Percentiles rank a stretch among this genome's conserved stretches.
Evolutionary conservation across 2,797 vertebrate genomes (phyloP).

Genomic region (Rhinatrema bivittatum): DNA sequence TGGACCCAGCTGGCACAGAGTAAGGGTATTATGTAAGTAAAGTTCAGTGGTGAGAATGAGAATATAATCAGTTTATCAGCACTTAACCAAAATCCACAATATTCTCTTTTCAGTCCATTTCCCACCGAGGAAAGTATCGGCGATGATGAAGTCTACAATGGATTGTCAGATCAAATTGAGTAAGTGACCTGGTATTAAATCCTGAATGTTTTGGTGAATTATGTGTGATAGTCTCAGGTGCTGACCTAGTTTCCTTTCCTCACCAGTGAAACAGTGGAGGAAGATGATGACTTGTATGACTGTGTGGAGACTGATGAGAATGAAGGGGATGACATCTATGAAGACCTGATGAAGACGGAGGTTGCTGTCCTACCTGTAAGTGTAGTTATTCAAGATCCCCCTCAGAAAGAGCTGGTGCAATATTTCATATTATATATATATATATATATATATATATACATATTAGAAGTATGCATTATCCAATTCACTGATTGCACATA

Average conservation of each 20-base stretch:
- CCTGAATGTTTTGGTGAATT: too few species aligned
- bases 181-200: constrained; percentile 49
- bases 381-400: too few species aligned
- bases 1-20: constrained; percentile 60
- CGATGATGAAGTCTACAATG: constrained; percentile 85
- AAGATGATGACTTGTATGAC: constrained; percentile 87
- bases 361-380: constrained; percentile 22
- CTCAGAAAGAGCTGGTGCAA: too few species aligned
- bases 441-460: too few species aligned
- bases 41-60: too few species aligned
- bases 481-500: too few species aligned
- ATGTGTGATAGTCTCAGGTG: too few species aligned
- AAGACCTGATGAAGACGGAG: constrained; percentile 80
- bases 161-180: constrained; percentile 87
- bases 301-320: constrained; percentile 81
- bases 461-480: too few species aligned
- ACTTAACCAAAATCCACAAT: too few species aligned
- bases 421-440: too few species aligned
- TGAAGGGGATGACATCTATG: constrained; percentile 82
- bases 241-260: not conserved
- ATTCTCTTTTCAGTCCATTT: constrained; percentile 63
- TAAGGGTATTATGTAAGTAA: constrained; percentile 70
- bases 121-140: constrained; percentile 62
- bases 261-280: constrained; percentile 78
- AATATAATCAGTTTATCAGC: too few species aligned